Evolutionary conservation across 2,888 invertebrate genomes (phyloP).

Genomic region (Synergus japonicus): DNA sequence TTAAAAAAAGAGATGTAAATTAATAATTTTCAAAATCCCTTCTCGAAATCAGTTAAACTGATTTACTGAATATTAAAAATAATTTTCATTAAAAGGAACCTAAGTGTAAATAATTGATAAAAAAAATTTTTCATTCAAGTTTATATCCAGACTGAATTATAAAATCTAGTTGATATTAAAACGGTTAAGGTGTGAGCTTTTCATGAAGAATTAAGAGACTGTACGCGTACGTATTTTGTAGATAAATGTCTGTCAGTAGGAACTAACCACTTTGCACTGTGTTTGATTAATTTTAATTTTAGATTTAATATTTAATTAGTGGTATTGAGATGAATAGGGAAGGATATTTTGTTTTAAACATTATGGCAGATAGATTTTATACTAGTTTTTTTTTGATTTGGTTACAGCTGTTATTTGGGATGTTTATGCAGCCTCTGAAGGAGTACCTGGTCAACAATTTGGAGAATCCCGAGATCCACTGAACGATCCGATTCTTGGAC

Average conservation of each 20-base stretch:
- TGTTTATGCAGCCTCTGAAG: constrained; percentile 14
- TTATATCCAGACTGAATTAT: no score
- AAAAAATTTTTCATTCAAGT: no score
- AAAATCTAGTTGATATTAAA: no score
- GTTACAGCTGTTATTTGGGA: constrained; percentile 61
- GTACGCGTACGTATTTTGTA: background rate
- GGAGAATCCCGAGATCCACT: background rate
- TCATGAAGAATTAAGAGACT: background rate
- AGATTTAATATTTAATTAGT: constrained; percentile 8
- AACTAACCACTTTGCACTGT: background rate
- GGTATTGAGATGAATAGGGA: background rate
- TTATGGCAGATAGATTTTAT: constrained; percentile 47
- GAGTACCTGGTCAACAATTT: background rate
- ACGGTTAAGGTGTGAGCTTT: background rate
- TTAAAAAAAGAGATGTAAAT: no score
- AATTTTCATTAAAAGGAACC: no score
- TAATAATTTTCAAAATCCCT: no score
- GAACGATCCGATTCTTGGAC: constrained; percentile 37
- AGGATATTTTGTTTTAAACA: background rate
- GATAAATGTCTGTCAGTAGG: background rate
- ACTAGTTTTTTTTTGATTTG: constrained; percentile 55
- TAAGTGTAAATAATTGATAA: no score
- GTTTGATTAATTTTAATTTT: background rate
- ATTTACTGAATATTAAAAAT: no score
- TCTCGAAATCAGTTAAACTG: no score